A percentile compares a stretch with the other conserved stretches of the same genome.
Evolutionary conservation across 2,888 invertebrate genomes (phyloP).

Genomic region (Chloroclysta siterata): DNA sequence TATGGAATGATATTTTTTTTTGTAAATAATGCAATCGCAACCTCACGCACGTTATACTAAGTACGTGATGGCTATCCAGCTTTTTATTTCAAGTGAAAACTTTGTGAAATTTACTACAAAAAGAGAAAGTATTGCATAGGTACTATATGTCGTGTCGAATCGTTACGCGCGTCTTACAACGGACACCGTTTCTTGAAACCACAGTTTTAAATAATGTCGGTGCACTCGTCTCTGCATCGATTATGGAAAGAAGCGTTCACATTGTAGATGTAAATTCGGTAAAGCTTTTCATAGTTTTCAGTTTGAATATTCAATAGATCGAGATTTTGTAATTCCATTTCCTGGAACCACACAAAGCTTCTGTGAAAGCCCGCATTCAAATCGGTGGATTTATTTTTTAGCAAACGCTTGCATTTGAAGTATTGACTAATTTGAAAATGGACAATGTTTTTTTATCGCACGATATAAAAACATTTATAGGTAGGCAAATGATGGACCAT

Average conservation of each 20-base stretch:
- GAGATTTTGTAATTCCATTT: conserved; percentile 1
- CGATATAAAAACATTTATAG: no score
- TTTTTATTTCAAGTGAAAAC: no score
- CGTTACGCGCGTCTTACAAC: neutral
- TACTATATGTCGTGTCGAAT: no score
- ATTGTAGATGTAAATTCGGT: conserved; percentile 14
- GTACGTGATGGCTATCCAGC: no score
- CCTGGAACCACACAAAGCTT: neutral
- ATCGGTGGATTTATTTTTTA: neutral
- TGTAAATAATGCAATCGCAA: no score
- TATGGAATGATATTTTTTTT: no score
- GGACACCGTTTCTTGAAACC: neutral
- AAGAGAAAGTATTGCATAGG: no score
- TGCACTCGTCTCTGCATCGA: conserved; percentile 28
- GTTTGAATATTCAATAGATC: conserved; percentile 18
- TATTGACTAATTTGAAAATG: no score
- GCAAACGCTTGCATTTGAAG: neutral
- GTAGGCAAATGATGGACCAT: no score
- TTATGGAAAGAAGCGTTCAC: conserved; percentile 32
- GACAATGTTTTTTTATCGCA: no score
- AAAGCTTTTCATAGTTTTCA: conserved; percentile 16
- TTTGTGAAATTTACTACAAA: no score
- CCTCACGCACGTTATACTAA: no score
- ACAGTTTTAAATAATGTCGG: conserved; percentile 12
- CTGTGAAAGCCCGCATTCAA: neutral